These are phyloP conservation scores for Pao palembangensis DNA, from an alignment of 2,113 vertebrate species.

Conservation along the genomic window DNA sequence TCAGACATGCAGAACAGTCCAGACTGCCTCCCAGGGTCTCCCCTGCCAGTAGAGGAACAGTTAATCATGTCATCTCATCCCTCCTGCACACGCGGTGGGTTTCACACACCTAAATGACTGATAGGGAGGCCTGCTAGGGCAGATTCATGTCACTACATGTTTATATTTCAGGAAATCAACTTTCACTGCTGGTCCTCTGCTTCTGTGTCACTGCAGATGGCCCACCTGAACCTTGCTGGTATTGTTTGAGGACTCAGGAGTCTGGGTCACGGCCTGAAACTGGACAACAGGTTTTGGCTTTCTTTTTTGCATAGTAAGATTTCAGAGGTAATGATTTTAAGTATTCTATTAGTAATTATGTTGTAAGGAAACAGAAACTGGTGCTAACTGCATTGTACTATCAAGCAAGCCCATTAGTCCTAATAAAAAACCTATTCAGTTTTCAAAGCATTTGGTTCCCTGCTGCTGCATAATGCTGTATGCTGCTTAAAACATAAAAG, in stretches of 20 bases:
- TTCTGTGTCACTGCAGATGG: constrained; percentile 29
- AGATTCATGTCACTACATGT: background rate
- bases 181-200: background rate
- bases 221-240: constrained; percentile 70
- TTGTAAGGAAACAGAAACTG: too few relatives aligned
- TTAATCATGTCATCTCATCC: constrained; percentile 31
- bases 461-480: too few relatives aligned
- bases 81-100: constrained; percentile 37
- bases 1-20: constrained; percentile 29
- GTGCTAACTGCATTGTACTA: background rate
- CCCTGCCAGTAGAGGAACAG: constrained; percentile 36
- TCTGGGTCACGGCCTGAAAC: constrained; percentile 44
- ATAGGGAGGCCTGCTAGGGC: background rate
- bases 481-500: too few relatives aligned
- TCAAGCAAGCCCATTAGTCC: too few relatives aligned
- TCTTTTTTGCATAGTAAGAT: background rate
- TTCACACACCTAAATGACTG: background rate
- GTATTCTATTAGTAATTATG: too few relatives aligned
- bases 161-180: background rate
- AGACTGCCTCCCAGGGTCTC: constrained; percentile 24
- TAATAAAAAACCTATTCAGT: too few relatives aligned
- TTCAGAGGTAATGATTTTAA: too few relatives aligned
- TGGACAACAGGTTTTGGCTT: constrained; percentile 42
- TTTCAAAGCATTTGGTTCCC: too few relatives aligned
- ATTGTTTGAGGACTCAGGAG: constrained; percentile 70